Percentiles rank a stretch among this genome's conserved stretches.
Conservation (phyloP, 2,888 invertebrate species). For the Diplolepis rosae region DNA sequence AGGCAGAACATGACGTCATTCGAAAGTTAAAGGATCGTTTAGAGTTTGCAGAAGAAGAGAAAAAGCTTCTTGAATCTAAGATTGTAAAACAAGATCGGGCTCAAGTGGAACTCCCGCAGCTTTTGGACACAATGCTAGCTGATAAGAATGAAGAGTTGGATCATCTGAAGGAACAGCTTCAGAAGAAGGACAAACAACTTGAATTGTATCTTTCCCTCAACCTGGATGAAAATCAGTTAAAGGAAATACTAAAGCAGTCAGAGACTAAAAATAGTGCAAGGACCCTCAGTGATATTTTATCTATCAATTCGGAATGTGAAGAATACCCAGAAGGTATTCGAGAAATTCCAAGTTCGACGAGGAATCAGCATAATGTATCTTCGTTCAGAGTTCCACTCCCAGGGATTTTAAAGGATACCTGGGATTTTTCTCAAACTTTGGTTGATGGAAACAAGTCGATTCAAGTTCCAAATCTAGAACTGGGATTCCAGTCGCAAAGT, state of each 20-base stretch:
- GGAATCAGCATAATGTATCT: constrained; percentile 59
- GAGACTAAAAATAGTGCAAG: constrained; percentile 80
- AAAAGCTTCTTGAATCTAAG: constrained; percentile 65
- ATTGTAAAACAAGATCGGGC: constrained; percentile 64
- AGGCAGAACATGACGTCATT: constrained; percentile 65
- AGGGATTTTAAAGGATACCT: constrained; percentile 15
- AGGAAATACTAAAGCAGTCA: constrained; percentile 69
- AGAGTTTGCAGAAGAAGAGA: constrained; percentile 67
- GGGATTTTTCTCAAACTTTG: constrained; percentile 11
- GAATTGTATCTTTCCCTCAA: constrained; percentile 77
- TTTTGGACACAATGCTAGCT: constrained; percentile 79
- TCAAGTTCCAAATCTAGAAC: constrained; percentile 63
- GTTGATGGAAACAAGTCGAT: constrained; percentile 38
- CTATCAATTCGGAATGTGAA: constrained; percentile 82
- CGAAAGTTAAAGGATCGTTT: constrained; percentile 68
- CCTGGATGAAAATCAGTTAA: constrained; percentile 77
- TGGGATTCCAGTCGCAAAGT: constrained; percentile 59
- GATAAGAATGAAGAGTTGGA: constrained; percentile 84
- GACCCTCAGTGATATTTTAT: constrained; percentile 83
- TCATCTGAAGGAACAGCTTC: constrained; percentile 76
- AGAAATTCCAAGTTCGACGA: constrained; percentile 55
- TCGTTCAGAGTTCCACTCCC: constrained; percentile 51
- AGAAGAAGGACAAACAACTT: constrained; percentile 76
- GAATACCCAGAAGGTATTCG: constrained; percentile 74
- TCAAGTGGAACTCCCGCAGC: constrained; percentile 75